Evolutionary conservation across 2,113 vertebrate genomes (phyloP), one percentile per base, ranked within the genome.

Genomic region (Beaufortia kweichowensis): DNA sequence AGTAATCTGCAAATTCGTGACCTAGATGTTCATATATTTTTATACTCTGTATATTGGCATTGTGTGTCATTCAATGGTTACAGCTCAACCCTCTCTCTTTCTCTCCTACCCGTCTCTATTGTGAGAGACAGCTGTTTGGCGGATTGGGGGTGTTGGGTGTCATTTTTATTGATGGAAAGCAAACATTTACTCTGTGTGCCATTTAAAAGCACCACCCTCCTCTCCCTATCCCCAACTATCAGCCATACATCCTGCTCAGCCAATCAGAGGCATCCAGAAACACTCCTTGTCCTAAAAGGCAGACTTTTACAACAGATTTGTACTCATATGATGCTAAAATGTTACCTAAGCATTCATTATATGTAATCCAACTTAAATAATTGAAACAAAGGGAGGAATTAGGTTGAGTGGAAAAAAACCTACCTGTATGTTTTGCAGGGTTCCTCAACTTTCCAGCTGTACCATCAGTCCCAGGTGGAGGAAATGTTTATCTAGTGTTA

Each of bases 151-250:
- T 71, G 79, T 73, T 73, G 79, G 82, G 79, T 74, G 79, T 76
- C 72, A 76, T 73, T 81, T 81, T 79, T 77, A 84, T 79, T 77
- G 77, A 55, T 63, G 76, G 69, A 84, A 84, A 77, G 82, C 79
- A 84, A 81, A 84, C 79, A 79, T 84, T 81, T 81, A 84, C 79
- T 81, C 74, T 76, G 76, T 77, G 55, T 74, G 67, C 73, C 48
- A 80, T 83, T 83, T 83, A 67, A 80, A 78, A 76, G 33, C 73
- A 50, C 35, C 76, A 56, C 59, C 76, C 67, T 78, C 76, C 12
- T 35, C 33, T 24, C 21, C 29, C 57, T 21, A 14, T 46, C 69
- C 41, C 31, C 6, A 21, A 53, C 48, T 21, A 53, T 53, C 48
- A 8, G 19, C 26, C 35, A 46, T 31, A 59, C 23, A 59, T 14